phyloP scores from a whole-genome alignment of 1,140 invertebrate species.

The Cheumatopsyche charites region DNA sequence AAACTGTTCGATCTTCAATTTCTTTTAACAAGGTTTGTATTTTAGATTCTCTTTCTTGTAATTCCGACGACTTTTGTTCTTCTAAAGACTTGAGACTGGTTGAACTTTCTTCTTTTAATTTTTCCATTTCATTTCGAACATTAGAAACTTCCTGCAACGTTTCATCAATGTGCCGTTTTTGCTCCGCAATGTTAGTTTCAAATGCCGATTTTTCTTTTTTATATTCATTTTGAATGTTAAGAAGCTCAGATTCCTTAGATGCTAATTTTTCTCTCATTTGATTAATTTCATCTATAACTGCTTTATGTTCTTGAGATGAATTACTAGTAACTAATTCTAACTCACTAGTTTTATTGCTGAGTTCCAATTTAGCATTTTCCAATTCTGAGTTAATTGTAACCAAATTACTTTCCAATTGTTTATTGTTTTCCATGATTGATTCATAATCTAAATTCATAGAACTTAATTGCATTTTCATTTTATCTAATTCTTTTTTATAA shows the following conservation, averaged over 20 bases:
- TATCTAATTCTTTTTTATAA: slow-evolving; percentile 63
- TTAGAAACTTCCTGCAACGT: slow-evolving; percentile 34
- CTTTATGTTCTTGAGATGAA: slow-evolving; percentile 57
- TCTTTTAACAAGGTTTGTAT: slow-evolving; percentile 58
- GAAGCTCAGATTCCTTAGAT: slow-evolving; percentile 38
- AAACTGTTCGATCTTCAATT: slow-evolving; percentile 57
- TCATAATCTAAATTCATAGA: slow-evolving; percentile 62
- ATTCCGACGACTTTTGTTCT: slow-evolving; percentile 59
- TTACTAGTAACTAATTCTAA: slow-evolving; percentile 57
- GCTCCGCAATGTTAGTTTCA: slow-evolving; percentile 58
- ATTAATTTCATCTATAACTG: slow-evolving; percentile 55
- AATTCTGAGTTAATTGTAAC: slow-evolving; percentile 57
- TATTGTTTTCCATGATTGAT: slow-evolving; percentile 58
- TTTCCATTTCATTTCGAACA: slow-evolving; percentile 44
- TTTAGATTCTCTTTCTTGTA: slow-evolving; percentile 58
- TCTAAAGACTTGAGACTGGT: slow-evolving; percentile 56
- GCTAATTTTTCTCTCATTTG: slow-evolving; percentile 55
- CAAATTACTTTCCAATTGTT: slow-evolving; percentile 58
- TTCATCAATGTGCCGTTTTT: slow-evolving; percentile 56
- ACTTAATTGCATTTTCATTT: slow-evolving; percentile 65
- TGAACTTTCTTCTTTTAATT: slow-evolving; percentile 43
- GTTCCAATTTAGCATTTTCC: slow-evolving; percentile 54
- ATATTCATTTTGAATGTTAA: slow-evolving; percentile 50
- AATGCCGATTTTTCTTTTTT: slow-evolving; percentile 58
- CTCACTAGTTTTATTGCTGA: slow-evolving; percentile 56